A percentile compares a stretch with the other conserved stretches of the same genome.
Conservation (phyloP, 92 coral and sea anemone species). For the Micromussa lordhowensis region DNA sequence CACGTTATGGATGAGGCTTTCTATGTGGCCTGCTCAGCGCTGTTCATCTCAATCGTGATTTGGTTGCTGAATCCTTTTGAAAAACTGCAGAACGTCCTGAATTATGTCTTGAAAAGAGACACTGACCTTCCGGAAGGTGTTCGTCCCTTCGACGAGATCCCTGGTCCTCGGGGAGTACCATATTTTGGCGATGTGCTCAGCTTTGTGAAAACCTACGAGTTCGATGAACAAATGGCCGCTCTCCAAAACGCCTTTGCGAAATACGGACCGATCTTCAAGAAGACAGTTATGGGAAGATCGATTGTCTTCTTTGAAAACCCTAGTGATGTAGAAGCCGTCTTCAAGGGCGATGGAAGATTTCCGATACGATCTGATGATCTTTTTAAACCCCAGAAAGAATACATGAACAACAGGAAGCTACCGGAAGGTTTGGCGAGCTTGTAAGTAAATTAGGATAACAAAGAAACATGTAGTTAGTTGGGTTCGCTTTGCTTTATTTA, state of each 20-base stretch:
- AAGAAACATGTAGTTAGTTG: too few relatives aligned
- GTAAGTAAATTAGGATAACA: not conserved
- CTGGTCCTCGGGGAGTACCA: conserved; percentile 18
- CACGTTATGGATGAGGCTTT: not conserved
- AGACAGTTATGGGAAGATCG: conserved; percentile 4
- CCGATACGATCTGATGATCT: not conserved
- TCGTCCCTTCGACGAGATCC: conserved; percentile 21
- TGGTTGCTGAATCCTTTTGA: conserved; percentile 5
- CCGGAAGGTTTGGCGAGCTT: not conserved
- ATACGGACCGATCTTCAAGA: conserved; percentile 25
- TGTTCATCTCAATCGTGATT: not conserved
- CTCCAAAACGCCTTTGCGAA: not conserved
- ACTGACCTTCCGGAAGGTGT: not conserved
- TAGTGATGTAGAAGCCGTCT: not conserved
- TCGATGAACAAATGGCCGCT: not conserved
- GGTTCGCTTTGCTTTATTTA: too few relatives aligned
- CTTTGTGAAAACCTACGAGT: not conserved
- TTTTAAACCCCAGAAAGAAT: too few relatives aligned
- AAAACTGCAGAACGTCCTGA: not conserved
- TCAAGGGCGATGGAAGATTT: conserved; percentile 10
- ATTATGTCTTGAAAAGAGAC: not conserved
- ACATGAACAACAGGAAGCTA: not conserved
- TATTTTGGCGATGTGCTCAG: conserved; percentile 1
- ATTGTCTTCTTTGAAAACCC: not conserved
- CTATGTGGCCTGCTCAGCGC: not conserved